phyloP scores from a whole-genome alignment of 2,113 vertebrate species.

The Mellivora capensis region DNA sequence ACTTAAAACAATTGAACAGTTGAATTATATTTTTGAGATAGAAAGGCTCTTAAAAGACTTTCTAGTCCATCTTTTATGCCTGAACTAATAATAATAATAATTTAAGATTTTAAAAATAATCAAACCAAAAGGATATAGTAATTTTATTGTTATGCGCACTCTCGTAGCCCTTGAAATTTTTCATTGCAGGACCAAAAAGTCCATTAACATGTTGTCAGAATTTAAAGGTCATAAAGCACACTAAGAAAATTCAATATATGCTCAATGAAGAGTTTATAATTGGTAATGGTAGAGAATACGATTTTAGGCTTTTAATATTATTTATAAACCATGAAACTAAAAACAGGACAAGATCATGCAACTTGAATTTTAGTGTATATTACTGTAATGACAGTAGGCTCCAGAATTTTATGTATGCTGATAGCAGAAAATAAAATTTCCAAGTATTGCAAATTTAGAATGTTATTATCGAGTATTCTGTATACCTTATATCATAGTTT shows the following conservation, averaged over 20 bases:
- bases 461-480: background rate
- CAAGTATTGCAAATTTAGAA: background rate
- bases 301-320: slow-evolving; percentile 37
- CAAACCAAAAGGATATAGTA: background rate
- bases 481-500: background rate
- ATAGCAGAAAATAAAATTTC: background rate
- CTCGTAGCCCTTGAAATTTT: background rate
- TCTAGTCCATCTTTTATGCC: background rate
- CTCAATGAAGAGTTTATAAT: slow-evolving; percentile 34
- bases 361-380: slow-evolving; percentile 7
- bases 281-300: background rate
- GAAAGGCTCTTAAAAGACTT: background rate
- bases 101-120: slow-evolving; percentile 20
- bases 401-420: background rate
- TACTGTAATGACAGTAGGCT: background rate
- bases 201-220: slow-evolving; percentile 5
- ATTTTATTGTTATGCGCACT: background rate
- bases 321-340: background rate
- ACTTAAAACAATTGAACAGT: background rate
- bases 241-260: slow-evolving; percentile 28
- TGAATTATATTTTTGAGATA: background rate
- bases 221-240: slow-evolving; percentile 25
- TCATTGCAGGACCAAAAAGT: background rate
- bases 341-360: background rate
- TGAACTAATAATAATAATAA: slow-evolving; percentile 9